Evolutionary conservation across 2,797 vertebrate species (phyloP), one percentile per base, ranked within the genome.

Genomic region (Oryzias dopingdopingensis): DNA sequence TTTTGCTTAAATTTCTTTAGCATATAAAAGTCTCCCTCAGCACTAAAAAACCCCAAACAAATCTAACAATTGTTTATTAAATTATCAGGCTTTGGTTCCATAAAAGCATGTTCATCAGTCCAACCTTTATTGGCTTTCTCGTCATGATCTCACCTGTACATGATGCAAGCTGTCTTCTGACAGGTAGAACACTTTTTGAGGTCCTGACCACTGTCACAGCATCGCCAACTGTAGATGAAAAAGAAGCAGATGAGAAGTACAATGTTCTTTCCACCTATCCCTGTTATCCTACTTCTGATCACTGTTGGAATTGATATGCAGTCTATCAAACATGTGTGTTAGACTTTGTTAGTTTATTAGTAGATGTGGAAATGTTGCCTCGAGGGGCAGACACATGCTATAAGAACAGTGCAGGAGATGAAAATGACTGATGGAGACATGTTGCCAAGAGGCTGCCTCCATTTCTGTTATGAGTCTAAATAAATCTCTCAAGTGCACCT

Each of bases 81-180:
- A 29, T 29, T 29, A 5, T 37, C 32, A 12, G 10, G 10, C 32
- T 37, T 37, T 12, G 10, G 32, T 37, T 12, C 32, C 12, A 12
- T 12, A 13, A 37, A 37, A 13, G 10, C 32, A 12, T 10, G 29
- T 32, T 32, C 8, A 37, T 37, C n/a, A 45, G 43, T 45, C 18
- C 7, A 45, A 44, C 15, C 14, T 44, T 17, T 44, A 6, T 44
- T 53, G 40, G 0, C 22, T 44, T 17, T 52, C 42, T 23, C 14
- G 18, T 18, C 16, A 6, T 55, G 42, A 23, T 72, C 86, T 90
- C 93, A 98, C 96, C 96, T 98, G 94, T 98, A 98, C 60, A 98
- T 93, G 81, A 96, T 94, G 74, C 96, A 97, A 4, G 96, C 96
- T 0, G 95, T 97, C 88, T 94, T 96, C 93, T 96, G 96, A 62